Percentiles rank a stretch among this genome's conserved stretches.
Evolutionary conservation across 92 coral and sea anemone species (phyloP).

Genomic region (Heteractis magnifica): DNA sequence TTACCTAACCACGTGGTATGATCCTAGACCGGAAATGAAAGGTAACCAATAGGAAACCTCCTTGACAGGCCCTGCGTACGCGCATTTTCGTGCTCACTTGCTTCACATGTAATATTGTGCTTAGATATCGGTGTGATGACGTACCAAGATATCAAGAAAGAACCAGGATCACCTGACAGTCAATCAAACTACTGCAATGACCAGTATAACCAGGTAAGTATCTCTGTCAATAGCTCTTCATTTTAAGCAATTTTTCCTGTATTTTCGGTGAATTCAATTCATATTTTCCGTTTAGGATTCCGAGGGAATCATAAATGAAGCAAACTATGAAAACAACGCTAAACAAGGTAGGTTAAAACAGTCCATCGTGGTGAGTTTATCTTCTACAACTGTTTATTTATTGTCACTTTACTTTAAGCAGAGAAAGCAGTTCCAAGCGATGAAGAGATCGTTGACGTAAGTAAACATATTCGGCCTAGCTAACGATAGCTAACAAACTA

Average conservation of each 20-base stretch:
- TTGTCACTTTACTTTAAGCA: constrained; percentile 4
- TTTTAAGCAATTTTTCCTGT: too few species aligned
- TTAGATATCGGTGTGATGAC: constrained; percentile 72
- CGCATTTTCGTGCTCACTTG: neutral
- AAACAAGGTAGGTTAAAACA: constrained; percentile 38
- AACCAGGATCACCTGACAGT: constrained; percentile 52
- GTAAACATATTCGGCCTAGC: neutral
- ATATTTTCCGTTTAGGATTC: constrained; percentile 14
- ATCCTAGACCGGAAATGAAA: constrained; percentile 90
- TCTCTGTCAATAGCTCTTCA: neutral
- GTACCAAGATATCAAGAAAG: constrained; percentile 61
- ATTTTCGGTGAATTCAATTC: neutral
- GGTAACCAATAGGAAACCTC: constrained; percentile 38
- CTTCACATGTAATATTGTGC: neutral
- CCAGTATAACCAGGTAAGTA: constrained; percentile 27
- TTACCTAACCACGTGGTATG: constrained; percentile 79
- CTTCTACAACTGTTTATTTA: neutral
- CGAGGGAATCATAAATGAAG: constrained; percentile 18
- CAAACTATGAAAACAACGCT: constrained; percentile 30
- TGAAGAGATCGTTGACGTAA: constrained; percentile 69
- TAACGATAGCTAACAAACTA: too few species aligned
- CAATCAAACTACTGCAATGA: constrained; percentile 10
- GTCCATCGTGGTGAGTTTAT: neutral
- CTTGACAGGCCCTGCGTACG: neutral
- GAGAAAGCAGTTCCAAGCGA: constrained; percentile 69